Percentiles rank a stretch among this genome's conserved stretches.
phyloP scores from a whole-genome alignment of 2,888 invertebrate species.

The Pseudeuparius sepicola region DNA sequence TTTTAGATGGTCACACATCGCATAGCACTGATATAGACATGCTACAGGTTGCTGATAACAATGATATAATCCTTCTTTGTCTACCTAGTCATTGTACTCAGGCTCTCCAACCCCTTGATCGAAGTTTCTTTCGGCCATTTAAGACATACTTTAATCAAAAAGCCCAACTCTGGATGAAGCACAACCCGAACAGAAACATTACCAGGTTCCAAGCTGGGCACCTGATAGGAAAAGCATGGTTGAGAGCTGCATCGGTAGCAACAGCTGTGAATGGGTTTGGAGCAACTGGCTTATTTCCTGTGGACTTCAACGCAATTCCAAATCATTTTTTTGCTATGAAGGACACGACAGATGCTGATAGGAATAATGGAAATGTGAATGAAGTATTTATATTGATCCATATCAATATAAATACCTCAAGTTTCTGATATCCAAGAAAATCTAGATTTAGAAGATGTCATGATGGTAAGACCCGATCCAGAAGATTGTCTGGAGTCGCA shows the following conservation, averaged over 20 bases:
- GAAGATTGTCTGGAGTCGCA: no score
- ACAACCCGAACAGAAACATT: constrained; percentile 13
- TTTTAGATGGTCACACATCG: constrained; percentile 29
- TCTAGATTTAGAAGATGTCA: no score
- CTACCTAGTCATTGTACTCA: constrained; percentile 28
- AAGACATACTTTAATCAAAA: constrained; percentile 11
- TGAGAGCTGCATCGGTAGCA: constrained; percentile 10
- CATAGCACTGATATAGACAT: constrained; percentile 20
- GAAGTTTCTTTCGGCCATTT: constrained; percentile 8
- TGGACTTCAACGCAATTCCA: constrained; percentile 12
- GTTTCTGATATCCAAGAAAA: no score
- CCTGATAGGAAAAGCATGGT: constrained; percentile 16
- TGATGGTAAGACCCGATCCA: no score
- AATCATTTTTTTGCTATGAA: constrained; percentile 14
- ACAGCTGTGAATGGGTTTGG: constrained; percentile 17
- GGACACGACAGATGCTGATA: constrained; percentile 1
- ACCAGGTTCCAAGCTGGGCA: constrained; percentile 13
- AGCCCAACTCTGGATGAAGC: constrained; percentile 10
- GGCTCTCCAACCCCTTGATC: constrained; percentile 27
- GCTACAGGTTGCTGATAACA: constrained; percentile 18
- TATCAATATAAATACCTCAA: no score
- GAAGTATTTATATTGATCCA: no score
- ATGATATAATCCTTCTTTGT: constrained; percentile 26
- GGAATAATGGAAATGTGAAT: background rate
- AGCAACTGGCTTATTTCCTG: constrained; percentile 15